These are phyloP conservation scores for Ophiodon elongatus DNA, from an alignment of 2,113 vertebrate species.

Conservation along the genomic window DNA sequence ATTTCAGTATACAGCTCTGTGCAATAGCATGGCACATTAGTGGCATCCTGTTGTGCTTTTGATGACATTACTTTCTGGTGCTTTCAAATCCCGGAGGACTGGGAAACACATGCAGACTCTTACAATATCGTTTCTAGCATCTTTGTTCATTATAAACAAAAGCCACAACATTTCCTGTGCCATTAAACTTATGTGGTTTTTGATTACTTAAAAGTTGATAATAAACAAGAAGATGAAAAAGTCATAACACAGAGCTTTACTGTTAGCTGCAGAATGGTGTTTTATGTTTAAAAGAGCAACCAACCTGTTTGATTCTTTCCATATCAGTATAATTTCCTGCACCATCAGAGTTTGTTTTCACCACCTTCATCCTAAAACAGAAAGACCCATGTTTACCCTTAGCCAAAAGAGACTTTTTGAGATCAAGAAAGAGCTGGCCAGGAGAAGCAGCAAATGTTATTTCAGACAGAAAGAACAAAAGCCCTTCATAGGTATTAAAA, in stretches of 20 bases:
- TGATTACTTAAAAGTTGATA: neutral
- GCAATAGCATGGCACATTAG: neutral
- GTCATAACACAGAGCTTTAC: neutral
- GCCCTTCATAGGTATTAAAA: too few species aligned
- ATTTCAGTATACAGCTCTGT: neutral
- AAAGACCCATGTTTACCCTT: neutral
- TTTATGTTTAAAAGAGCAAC: constrained; percentile 3
- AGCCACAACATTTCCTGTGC: neutral
- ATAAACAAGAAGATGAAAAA: neutral
- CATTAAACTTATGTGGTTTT: neutral
- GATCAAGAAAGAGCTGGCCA: neutral
- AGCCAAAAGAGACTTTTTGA: neutral
- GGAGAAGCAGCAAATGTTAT: neutral
- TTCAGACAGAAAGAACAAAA: neutral
- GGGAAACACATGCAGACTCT: neutral
- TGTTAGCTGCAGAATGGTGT: neutral
- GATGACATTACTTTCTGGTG: neutral
- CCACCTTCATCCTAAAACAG: constrained; percentile 81
- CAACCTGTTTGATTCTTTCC: constrained; percentile 89
- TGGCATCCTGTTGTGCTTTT: neutral
- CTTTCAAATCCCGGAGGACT: neutral
- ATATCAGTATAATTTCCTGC: constrained; percentile 73
- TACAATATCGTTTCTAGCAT: neutral
- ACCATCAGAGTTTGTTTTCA: constrained; percentile 68
- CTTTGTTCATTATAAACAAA: neutral